Conservation (phyloP, 2,113 vertebrate genomes). For the Sciurus niger region DNA sequence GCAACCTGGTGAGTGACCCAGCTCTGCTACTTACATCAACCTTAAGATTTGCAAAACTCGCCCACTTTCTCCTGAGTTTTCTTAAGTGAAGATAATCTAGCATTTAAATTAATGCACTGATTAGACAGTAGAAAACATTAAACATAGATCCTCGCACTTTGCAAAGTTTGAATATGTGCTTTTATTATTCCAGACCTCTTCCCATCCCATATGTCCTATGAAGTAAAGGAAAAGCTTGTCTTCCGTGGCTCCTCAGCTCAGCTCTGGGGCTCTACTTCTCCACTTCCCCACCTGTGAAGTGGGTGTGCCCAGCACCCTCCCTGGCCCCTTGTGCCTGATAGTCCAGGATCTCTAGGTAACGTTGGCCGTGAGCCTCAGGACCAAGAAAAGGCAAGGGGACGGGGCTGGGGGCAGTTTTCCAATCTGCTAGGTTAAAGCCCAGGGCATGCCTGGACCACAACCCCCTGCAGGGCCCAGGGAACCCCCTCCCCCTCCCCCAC, state of each 20-base stretch:
- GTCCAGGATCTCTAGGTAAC: background rate
- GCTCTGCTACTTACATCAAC: background rate
- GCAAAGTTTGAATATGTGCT: background rate
- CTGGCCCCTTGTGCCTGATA: background rate
- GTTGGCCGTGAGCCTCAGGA: background rate
- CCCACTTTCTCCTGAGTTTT: background rate
- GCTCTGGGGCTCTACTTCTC: background rate
- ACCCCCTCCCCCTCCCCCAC: background rate
- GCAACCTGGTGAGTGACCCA: background rate
- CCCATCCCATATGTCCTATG: background rate
- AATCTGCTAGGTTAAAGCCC: background rate
- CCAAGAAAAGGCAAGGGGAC: background rate
- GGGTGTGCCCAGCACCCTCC: background rate
- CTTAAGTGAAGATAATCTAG: background rate
- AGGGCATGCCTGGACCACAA: slow-evolving; percentile 83
- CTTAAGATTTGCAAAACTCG: background rate
- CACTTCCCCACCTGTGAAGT: background rate
- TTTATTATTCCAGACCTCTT: background rate
- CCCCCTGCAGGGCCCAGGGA: slow-evolving; percentile 67
- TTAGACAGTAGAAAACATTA: background rate
- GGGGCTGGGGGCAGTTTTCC: background rate
- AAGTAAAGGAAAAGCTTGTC: background rate
- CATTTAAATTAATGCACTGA: background rate
- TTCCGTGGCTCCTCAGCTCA: background rate
- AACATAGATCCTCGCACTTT: background rate